Evolutionary conservation across 2,797 vertebrate species (phyloP).

Genomic region (Alcedo atthis): DNA sequence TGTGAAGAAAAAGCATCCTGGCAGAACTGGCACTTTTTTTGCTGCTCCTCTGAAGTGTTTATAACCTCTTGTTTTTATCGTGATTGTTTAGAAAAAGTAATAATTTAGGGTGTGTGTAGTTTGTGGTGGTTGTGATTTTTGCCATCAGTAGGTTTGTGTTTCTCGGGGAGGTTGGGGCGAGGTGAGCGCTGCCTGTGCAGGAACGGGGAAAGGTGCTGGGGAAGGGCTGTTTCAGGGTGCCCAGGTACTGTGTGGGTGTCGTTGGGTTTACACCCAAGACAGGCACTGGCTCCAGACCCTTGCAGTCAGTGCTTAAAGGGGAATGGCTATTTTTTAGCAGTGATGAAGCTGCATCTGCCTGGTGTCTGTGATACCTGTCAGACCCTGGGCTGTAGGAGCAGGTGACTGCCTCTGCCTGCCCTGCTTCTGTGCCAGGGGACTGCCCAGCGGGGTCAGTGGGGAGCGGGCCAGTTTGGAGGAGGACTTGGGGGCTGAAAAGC

Average conservation of each 20-base stretch:
- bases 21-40: neutral
- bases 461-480: neutral
- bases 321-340: neutral
- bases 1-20: accelerated
- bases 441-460: neutral
- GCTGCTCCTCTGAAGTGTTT: neutral
- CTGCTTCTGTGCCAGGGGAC: neutral
- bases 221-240: neutral
- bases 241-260: accelerated
- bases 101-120: neutral
- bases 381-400: neutral
- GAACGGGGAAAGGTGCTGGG: neutral
- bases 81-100: accelerated
- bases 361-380: neutral
- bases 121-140: neutral
- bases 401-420: neutral
- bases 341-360: neutral
- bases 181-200: neutral
- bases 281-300: accelerated
- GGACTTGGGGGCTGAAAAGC: neutral
- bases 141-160: neutral
- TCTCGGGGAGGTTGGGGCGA: neutral
- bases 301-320: neutral
- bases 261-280: accelerated
- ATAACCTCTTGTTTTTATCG: neutral